Conservation (phyloP, 2,113 vertebrate species). For the Bothrops jararaca region DNA sequence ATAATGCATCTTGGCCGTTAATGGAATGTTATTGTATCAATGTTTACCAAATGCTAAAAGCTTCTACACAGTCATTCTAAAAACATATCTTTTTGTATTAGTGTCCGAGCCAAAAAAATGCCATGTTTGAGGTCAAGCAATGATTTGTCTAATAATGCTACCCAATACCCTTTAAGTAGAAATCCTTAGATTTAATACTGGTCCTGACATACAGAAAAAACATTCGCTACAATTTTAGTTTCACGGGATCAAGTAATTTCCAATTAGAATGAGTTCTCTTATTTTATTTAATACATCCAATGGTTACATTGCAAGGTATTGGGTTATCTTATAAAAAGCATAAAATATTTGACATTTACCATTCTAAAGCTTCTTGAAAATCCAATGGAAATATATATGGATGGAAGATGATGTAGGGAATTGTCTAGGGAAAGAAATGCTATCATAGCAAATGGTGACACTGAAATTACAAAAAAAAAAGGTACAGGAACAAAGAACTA, state of each 20-base stretch:
- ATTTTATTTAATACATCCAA: background rate
- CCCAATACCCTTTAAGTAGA: background rate
- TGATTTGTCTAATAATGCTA: background rate
- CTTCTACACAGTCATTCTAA: background rate
- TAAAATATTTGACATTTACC: slow-evolving; percentile 72
- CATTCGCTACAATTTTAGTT: background rate
- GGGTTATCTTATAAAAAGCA: slow-evolving; percentile 4
- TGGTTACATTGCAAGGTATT: slow-evolving; percentile 24
- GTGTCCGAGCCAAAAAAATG: background rate
- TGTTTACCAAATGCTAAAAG: background rate
- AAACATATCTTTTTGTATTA: background rate
- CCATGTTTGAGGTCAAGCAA: background rate
- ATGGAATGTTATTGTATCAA: background rate
- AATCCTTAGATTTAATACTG: background rate
- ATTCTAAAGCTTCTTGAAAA: slow-evolving; percentile 92
- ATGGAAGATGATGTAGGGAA: slow-evolving; percentile 81
- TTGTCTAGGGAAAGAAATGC: slow-evolving; percentile 89
- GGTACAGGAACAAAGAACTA: background rate
- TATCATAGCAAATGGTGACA: slow-evolving; percentile 91
- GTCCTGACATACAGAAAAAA: background rate
- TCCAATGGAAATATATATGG: slow-evolving; percentile 83
- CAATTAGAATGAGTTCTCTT: background rate
- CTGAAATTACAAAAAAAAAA: slow-evolving; percentile 70
- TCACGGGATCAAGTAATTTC: background rate
- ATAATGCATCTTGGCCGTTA: background rate